These are phyloP conservation scores for Sebastes nivosus DNA, from an alignment of 2,797 vertebrate genomes.

Conservation along the genomic window DNA sequence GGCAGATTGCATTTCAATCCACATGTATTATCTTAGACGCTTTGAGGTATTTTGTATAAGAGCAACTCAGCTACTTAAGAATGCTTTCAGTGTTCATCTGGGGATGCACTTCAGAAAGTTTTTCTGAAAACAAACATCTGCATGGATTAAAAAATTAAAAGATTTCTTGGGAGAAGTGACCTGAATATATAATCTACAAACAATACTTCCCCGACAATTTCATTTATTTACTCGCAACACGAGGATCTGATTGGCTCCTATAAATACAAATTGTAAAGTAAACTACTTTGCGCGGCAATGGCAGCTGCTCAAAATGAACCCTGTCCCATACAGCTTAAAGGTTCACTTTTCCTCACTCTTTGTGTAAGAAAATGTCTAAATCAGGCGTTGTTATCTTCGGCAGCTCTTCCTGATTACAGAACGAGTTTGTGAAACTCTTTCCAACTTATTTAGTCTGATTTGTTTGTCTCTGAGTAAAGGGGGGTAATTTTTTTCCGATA, in stretches of 20 bases:
- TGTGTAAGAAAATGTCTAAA: constrained; percentile 81
- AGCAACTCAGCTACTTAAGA: constrained; percentile 85
- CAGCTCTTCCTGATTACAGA: constrained; percentile 79
- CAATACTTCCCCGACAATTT: constrained; percentile 79
- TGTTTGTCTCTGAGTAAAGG: constrained; percentile 81
- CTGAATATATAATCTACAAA: constrained; percentile 88
- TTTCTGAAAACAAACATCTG: constrained; percentile 85
- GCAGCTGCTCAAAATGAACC: constrained; percentile 70
- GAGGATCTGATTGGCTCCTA: constrained; percentile 79
- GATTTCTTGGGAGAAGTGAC: constrained; percentile 82
- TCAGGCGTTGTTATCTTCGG: constrained; percentile 84
- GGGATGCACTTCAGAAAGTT: constrained; percentile 83
- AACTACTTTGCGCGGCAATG: constrained; percentile 77
- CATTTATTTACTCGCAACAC: constrained; percentile 77
- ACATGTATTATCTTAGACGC: constrained; percentile 86
- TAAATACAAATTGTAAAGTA: constrained; percentile 83
- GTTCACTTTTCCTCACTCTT: constrained; percentile 76
- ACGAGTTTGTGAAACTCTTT: constrained; percentile 81
- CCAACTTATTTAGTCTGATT: constrained; percentile 83
- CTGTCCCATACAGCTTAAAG: constrained; percentile 81
- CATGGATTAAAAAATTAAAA: constrained; percentile 85
- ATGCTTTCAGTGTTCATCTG: constrained; percentile 85
- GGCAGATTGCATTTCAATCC: constrained; percentile 88
- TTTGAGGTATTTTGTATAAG: constrained; percentile 87
- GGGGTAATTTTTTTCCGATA: constrained; percentile 69